These are phyloP conservation scores for Poeciliopsis turrubarensis DNA, from an alignment of 2,113 vertebrate species.

Conservation along the genomic window DNA sequence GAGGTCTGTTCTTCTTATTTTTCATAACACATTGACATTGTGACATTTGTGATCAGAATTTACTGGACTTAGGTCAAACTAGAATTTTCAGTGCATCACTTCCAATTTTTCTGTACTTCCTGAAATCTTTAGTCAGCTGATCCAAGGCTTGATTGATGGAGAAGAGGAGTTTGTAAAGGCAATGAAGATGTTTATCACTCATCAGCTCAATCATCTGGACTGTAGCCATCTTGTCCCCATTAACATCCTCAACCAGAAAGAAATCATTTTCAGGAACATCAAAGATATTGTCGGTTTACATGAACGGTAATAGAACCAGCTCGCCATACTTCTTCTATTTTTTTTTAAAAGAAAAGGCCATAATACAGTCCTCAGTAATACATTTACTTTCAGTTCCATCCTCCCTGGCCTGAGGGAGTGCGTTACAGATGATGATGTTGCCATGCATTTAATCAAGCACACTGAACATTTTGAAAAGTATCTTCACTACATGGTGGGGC, in stretches of 20 bases:
- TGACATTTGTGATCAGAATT: neutral
- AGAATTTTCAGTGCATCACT: neutral
- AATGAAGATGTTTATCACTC: slow-evolving; percentile 72
- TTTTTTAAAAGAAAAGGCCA: neutral
- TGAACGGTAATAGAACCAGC: slow-evolving; percentile 78
- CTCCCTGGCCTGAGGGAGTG: slow-evolving; percentile 83
- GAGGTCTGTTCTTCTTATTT: slow-evolving; percentile 41
- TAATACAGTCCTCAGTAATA: neutral
- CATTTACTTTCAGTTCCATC: slow-evolving; percentile 72
- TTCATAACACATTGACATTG: neutral
- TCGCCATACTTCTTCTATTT: neutral
- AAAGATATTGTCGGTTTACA: slow-evolving; percentile 88
- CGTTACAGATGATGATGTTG: slow-evolving; percentile 91
- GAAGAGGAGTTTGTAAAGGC: slow-evolving; percentile 80
- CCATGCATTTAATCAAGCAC: slow-evolving; percentile 89
- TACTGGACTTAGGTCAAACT: neutral
- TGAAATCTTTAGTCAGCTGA: slow-evolving; percentile 70
- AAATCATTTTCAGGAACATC: slow-evolving; percentile 90
- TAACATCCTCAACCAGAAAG: slow-evolving; percentile 73
- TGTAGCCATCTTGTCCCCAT: slow-evolving; percentile 56
- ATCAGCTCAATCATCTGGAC: slow-evolving; percentile 69
- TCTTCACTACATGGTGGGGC: slow-evolving; percentile 91
- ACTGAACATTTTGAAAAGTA: slow-evolving; percentile 88
- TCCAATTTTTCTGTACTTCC: slow-evolving; percentile 27
- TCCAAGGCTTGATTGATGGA: slow-evolving; percentile 74